Evolutionary conservation across 2,888 invertebrate species (phyloP), one percentile per base, ranked within the genome.

Genomic region (Microplitis manilae): DNA sequence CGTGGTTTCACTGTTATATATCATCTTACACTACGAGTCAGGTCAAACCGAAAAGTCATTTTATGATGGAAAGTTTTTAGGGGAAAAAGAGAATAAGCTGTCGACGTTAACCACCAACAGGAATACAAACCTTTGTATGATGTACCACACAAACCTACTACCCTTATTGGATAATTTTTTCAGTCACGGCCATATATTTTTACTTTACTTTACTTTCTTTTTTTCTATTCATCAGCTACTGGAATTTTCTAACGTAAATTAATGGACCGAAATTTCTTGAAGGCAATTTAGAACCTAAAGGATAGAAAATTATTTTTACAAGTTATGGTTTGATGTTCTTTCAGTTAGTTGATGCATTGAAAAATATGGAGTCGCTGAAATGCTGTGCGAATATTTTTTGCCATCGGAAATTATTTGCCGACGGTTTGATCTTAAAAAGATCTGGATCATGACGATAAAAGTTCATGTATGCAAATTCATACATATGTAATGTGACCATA

Each of bases 31-130:
- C 67, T 68, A 50, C 9, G 40, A 41, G 67, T 76, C 69, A 74
- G 59, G 79, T 77, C 75, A 68, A 61, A 81, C 17, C 65, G 2
- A 50, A 13, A 8, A 13, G 50, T 50, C 8, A 50, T 50, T 50
- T 50, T 50, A 50, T 50, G 50, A 50, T 50, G 50, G 50, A 50
- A 50, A 50, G 50, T 50, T 50, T 50, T 50, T 13, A 13, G 50
- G 50, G 50, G 13, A 50, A 17, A 30, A 65, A 38, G 20, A 30
- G 65, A 30, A 65, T 13, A 13, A 65, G 65, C 65, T 65, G 65
- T 65, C 38, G 65, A 65, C 30, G 65, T 8, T 13, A 65, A 65
- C 65, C 30, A 65, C 65, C 65, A 79, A 79, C 81, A 77, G 74
- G 60, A 77, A 40, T 68, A 73, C 59, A 68, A 75, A 65, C 65